These are phyloP conservation scores for Hephaestus fuliginosus DNA, from an alignment of 2,797 vertebrate genomes.

Conservation along the genomic window DNA sequence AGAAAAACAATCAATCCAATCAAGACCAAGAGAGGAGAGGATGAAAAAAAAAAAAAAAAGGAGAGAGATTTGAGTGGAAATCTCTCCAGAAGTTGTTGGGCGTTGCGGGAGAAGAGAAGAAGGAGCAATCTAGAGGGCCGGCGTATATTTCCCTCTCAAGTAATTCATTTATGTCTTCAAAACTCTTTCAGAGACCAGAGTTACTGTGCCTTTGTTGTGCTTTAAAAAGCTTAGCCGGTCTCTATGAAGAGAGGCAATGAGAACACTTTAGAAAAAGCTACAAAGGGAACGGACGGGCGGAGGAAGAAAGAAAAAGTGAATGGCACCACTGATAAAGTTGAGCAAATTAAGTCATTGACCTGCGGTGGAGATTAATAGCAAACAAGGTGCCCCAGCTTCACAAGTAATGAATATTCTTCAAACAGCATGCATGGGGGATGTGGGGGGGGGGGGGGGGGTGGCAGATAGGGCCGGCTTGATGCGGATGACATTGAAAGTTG, in stretches of 20 bases:
- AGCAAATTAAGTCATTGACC: constrained; percentile 97
- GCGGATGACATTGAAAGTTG: constrained; percentile 99
- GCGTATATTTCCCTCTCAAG: constrained; percentile 86
- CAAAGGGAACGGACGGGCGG: constrained; percentile 83
- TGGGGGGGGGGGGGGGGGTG: background rate
- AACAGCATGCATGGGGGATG: constrained; percentile 76
- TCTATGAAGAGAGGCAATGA: constrained; percentile 87
- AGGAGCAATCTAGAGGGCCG: constrained; percentile 72
- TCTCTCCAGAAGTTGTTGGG: constrained; percentile 83
- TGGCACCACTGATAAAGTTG: constrained; percentile 93
- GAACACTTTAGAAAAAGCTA: constrained; percentile 87
- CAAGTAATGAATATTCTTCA: constrained; percentile 96
- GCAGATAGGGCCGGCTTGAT: constrained; percentile 89
- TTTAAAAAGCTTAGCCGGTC: constrained; percentile 81
- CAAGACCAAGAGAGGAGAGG: constrained; percentile 65
- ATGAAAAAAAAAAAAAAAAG: background rate
- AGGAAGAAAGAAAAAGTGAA: constrained; percentile 80
- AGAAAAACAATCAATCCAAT: constrained; percentile 89
- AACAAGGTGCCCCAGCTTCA: constrained; percentile 97
- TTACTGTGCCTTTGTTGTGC: constrained; percentile 86
- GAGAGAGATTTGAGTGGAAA: constrained; percentile 80
- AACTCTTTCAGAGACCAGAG: constrained; percentile 86
- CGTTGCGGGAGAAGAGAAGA: constrained; percentile 69
- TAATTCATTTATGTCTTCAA: constrained; percentile 89
- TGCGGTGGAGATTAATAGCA: constrained; percentile 95